These are phyloP conservation scores for Drosophila kanapiae DNA, from an alignment of 1,140 invertebrate species.

Conservation along the genomic window DNA sequence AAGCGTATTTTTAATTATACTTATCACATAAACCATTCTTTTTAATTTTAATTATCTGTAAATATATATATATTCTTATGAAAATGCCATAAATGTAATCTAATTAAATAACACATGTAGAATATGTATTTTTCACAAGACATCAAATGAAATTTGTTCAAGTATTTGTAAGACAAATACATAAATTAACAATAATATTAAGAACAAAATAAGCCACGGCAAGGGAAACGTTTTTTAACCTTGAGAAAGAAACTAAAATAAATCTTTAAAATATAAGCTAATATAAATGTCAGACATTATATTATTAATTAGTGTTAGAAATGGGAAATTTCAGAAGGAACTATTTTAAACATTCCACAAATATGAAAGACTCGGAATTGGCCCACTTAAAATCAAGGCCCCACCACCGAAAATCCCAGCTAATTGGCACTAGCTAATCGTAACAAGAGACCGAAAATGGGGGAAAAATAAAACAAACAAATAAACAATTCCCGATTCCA, in stretches of 20 bases:
- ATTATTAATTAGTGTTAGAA: constrained; percentile 10
- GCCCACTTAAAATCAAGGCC: constrained; percentile 6
- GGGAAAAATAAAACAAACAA: constrained; percentile 52
- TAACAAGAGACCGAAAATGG: constrained; percentile 61
- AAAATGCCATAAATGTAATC: background rate
- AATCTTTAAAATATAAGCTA: background rate
- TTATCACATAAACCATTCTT: background rate
- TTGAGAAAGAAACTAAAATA: background rate
- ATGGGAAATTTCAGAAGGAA: background rate
- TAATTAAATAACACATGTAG: background rate
- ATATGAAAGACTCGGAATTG: background rate
- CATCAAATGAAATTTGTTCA: constrained; percentile 10
- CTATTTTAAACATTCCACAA: background rate
- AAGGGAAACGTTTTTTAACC: background rate
- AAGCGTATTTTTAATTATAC: background rate
- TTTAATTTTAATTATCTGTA: background rate
- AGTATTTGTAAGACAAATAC: constrained; percentile 10
- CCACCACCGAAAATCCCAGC: constrained; percentile 16
- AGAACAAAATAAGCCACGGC: background rate
- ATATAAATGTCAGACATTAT: constrained; percentile 8
- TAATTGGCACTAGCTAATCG: constrained; percentile 56
- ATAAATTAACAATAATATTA: constrained; percentile 6
- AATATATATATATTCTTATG: background rate
- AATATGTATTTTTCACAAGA: background rate
- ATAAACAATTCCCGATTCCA: constrained; percentile 62